Percentiles rank a stretch among this genome's conserved stretches.
These are phyloP conservation scores for Dipodomys ordii DNA, from an alignment of 2,113 vertebrate genomes.

Conservation along the genomic window DNA sequence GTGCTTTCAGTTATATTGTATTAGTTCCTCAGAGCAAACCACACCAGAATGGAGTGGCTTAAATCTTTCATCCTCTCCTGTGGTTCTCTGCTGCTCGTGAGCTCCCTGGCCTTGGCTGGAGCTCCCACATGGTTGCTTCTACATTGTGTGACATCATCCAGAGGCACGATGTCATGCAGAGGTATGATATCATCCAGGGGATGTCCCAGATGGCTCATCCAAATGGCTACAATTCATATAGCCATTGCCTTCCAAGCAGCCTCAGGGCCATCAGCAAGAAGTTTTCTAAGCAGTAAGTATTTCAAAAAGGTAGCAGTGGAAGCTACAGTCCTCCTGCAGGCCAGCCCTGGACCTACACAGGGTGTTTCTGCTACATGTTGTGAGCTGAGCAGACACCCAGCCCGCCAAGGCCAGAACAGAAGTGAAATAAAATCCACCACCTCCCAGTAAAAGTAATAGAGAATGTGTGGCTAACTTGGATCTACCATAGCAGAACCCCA, in stretches of 20 bases:
- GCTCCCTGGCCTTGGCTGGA: background rate
- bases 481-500: background rate
- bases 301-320: background rate
- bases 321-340: background rate
- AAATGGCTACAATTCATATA: background rate
- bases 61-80: background rate
- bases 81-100: background rate
- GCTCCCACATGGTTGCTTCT: no score
- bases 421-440: background rate
- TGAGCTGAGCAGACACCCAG: background rate
- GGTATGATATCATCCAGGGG: no score
- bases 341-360: fast-evolving
- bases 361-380: background rate
- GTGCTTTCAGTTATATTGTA: background rate
- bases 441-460: background rate
- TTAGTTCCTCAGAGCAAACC: background rate
- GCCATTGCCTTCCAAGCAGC: background rate
- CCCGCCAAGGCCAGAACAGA: background rate
- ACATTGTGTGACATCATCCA: background rate
- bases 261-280: background rate
- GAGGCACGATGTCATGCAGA: no score
- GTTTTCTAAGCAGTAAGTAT: background rate
- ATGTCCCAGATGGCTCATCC: background rate
- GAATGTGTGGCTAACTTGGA: background rate
- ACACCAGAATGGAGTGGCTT: background rate